Evolutionary conservation across 2,113 vertebrate species (phyloP), one percentile per base, ranked within the genome.

Genomic region (Genyomyrus donnyi): DNA sequence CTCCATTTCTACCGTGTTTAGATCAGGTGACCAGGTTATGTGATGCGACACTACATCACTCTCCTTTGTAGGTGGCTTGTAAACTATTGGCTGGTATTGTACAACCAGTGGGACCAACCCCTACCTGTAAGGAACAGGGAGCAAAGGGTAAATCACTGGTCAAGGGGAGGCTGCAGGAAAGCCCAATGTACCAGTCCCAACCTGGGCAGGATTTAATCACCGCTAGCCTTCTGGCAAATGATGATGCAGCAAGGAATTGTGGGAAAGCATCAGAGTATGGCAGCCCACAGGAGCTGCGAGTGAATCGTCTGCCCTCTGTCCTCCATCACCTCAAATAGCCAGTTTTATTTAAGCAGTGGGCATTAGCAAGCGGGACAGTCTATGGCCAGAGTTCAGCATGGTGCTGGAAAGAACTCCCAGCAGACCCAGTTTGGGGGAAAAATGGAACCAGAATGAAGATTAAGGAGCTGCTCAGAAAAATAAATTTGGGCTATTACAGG

Each of bases 271-370:
- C 10, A 70, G 62, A 3, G 62, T 70, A 70, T 1, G 62, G 62
- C n/a, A 66, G 58, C 24, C 58, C n/a, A 31, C 9, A 66, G n/a
- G 24, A 66, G 8, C 24, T 66, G 58, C 24, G 8, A 62, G n/a
- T 66, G 9, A 66, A 27, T 27, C 9, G 62, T 66, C n/a, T 27
- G 62, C n/a, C 62, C 62, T 66, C 10, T 10, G 58, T 27, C 58
- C 58, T 66, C 58, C 9, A 66, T 66, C 58, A 70, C n/a, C 62
- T 10, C 91, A 90, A 89, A 74, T 49, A 89, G 88, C 50, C 45
- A 5, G 35, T 91, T 88, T 70, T 89, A 91, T 93, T 88, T 91
- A 88, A 89, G 88, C 88, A 70, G 62, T 13, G 10, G 62, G 62
- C 62, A 70, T 70, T 70, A 70, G 62, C 62, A 31, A 31, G n/a